A percentile compares a stretch with the other conserved stretches of the same genome.
Conservation (phyloP, 1,140 invertebrate genomes). For the Tetraneura akinire region DNA sequence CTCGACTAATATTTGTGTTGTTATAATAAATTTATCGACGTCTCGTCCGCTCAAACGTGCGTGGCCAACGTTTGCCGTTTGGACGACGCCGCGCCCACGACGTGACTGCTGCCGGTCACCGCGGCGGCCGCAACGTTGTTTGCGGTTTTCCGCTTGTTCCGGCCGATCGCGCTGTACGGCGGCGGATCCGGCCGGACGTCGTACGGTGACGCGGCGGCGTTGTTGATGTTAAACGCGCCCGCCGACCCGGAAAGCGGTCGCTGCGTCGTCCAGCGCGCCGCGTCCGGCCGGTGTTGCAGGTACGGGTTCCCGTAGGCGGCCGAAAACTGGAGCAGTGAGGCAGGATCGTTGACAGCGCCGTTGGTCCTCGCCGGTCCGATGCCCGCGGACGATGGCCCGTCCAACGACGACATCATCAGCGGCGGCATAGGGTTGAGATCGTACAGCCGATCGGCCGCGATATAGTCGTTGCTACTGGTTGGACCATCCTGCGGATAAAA, state of each 20-base stretch:
- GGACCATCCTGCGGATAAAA: background rate
- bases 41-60: constrained; percentile 20
- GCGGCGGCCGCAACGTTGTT: background rate
- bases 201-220: background rate
- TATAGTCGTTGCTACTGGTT: constrained; percentile 23
- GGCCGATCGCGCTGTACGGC: constrained; percentile 13
- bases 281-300: constrained; percentile 63
- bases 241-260: background rate
- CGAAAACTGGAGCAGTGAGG: constrained; percentile 72
- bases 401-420: background rate
- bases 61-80: constrained; percentile 29
- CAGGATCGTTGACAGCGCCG: constrained; percentile 55
- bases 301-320: constrained; percentile 88
- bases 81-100: constrained; percentile 12
- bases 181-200: constrained; percentile 17
- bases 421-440: constrained; percentile 26
- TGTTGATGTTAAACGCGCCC: constrained; percentile 39
- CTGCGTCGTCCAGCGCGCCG: constrained; percentile 47
- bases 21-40: too few species aligned
- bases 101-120: too few species aligned
- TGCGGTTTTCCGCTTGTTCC: background rate
- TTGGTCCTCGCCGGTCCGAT: constrained; percentile 57
- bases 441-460: constrained; percentile 19
- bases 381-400: constrained; percentile 54
- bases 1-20: too few species aligned